phyloP scores from a whole-genome alignment of 2,113 vertebrate genomes.

The Nothobranchius kuhntae region DNA sequence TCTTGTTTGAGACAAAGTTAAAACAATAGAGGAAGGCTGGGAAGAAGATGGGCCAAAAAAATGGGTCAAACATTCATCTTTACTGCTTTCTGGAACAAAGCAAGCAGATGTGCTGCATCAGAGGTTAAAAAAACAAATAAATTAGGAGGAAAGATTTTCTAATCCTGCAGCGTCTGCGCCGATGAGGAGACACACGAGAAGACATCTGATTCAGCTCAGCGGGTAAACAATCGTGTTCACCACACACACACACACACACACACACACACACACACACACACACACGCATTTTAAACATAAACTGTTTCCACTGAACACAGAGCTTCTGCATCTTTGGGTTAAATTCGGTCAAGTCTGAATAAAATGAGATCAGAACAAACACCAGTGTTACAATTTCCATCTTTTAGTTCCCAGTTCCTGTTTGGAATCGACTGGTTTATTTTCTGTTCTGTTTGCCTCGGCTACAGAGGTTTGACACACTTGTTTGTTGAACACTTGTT shows the following conservation, averaged over 20 bases:
- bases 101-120: background rate
- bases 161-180: background rate
- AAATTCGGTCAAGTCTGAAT: background rate
- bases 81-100: background rate
- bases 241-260: background rate
- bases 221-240: constrained; percentile 5
- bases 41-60: background rate
- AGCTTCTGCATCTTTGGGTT: background rate
- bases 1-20: too few species aligned
- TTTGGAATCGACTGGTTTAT: too few species aligned
- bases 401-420: background rate
- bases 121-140: background rate
- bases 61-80: background rate
- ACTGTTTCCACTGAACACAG: background rate
- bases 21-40: too few species aligned
- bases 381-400: too few species aligned
- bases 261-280: background rate
- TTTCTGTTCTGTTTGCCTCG: too few species aligned
- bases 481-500: too few species aligned
- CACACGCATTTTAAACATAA: background rate
- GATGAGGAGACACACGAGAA: background rate
- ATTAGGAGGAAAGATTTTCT: background rate
- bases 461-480: too few species aligned
- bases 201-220: constrained; percentile 18
- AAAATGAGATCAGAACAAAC: too few species aligned